A percentile compares a stretch with the other conserved stretches of the same genome.
Conservation (phyloP, 2,888 invertebrate species). For the Tiliacea citrago region DNA sequence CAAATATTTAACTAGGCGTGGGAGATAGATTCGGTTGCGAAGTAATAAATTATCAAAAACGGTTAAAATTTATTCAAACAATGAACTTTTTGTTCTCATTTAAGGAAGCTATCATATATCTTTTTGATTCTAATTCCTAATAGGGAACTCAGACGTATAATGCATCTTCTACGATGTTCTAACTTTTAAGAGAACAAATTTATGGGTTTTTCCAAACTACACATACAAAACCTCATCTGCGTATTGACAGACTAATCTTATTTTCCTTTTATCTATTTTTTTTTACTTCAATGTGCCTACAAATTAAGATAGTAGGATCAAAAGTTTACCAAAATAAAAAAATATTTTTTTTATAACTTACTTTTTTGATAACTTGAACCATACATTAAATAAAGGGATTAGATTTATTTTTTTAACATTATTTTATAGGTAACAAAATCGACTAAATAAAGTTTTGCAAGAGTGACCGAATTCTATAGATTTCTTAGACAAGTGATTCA, state of each 20-base stretch:
- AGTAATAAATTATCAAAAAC: constrained; percentile 63
- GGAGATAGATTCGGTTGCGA: constrained; percentile 54
- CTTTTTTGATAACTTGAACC: too few relatives aligned
- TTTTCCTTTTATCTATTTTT: not conserved
- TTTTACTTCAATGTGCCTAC: not conserved
- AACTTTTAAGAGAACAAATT: constrained; percentile 11
- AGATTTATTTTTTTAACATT: too few relatives aligned
- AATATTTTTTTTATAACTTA: not conserved
- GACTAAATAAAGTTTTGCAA: too few relatives aligned
- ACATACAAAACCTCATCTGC: constrained; percentile 9
- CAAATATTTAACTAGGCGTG: constrained; percentile 59
- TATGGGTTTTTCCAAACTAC: constrained; percentile 16
- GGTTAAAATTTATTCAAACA: constrained; percentile 52
- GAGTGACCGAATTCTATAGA: not conserved
- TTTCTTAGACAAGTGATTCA: not conserved
- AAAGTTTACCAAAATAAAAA: not conserved
- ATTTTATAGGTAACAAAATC: too few relatives aligned
- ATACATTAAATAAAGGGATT: too few relatives aligned
- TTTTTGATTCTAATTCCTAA: constrained; percentile 33
- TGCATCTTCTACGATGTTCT: constrained; percentile 16
- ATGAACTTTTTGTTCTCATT: constrained; percentile 36
- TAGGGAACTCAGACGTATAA: constrained; percentile 8
- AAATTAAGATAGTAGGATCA: not conserved
- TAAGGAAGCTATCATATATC: constrained; percentile 45
- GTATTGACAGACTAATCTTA: too few relatives aligned